These are phyloP conservation scores for Acrocyrtus sp. DNA, from an alignment of 2,888 invertebrate species.

Conservation along the genomic window DNA sequence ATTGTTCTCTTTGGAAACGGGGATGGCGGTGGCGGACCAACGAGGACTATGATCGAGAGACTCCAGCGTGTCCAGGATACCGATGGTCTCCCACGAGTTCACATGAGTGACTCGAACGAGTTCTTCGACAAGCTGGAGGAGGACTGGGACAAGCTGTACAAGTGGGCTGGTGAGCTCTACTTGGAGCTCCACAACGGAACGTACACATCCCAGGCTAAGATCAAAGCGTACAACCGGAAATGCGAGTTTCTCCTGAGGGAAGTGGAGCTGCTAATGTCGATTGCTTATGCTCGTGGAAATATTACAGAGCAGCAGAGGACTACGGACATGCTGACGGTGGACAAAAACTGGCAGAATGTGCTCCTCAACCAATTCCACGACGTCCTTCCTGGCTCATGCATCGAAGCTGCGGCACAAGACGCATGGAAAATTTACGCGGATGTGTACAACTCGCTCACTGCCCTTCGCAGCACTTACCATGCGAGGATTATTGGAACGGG, in stretches of 20 bases:
- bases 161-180: conserved; percentile 70
- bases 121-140: conserved; percentile 64
- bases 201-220: conserved; percentile 68
- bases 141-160: conserved; percentile 66
- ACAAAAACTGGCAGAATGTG: conserved; percentile 67
- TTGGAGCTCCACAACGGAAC: conserved; percentile 70
- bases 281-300: conserved; percentile 44
- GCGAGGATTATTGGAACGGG: conserved; percentile 46
- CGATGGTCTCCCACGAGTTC: conserved; percentile 67
- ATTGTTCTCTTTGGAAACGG: conserved; percentile 69
- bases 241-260: conserved; percentile 63
- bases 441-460: conserved; percentile 42
- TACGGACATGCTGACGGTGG: conserved; percentile 51
- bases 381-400: conserved; percentile 69
- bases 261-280: conserved; percentile 66
- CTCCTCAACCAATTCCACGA: conserved; percentile 70
- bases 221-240: conserved; percentile 54
- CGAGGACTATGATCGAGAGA: conserved; percentile 68
- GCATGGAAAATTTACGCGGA: conserved; percentile 64
- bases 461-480: conserved; percentile 48
- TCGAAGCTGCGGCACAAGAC: conserved; percentile 66
- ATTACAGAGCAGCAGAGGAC: conserved; percentile 31
- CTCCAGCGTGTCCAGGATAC: conserved; percentile 66
- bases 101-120: conserved; percentile 64
- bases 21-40: conserved; percentile 70